Evolutionary conservation across 2,113 vertebrate species (phyloP), one percentile per base, ranked within the genome.

Genomic region (Rhynchomys soricoides): DNA sequence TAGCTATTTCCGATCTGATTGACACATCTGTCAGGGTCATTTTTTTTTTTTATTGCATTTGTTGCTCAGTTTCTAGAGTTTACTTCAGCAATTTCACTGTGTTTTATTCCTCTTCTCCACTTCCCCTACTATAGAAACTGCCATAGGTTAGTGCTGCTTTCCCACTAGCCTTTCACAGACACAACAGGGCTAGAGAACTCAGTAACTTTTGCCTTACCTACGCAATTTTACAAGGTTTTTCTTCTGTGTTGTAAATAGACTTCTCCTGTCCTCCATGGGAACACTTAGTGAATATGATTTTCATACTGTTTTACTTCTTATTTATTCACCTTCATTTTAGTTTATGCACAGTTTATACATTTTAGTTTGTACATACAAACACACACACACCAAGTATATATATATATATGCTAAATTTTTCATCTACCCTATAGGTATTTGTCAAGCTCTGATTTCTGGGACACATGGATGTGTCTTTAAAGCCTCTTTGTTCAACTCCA

Each of bases 1-100:
- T 97, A 89, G 97, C 82, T 95, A 91, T 95, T 96, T 96, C 86
- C 59, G 86, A 91, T 91, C 88, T 97, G 94, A 93, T 86, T 97
- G 97, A 96, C 93, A 91, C n/a, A 37, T 87, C 96, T 96, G 88
- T 92, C 73, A 75, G 45, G 86, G 82, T 95, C 93, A 88, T 86
- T 95, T 92, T 40, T 95, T 90, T 91, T 77, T 92, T 29, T 95
- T 93, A 86, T 86, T n/a, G 88, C 68, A 59, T 45, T 92, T 92
- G 86, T 86, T 89, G 73, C 78, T 92, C 73, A 45, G 86, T 73
- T 92, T 78, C 89, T 82, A 73, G 48, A 96, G 93, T 94, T 92
- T 92, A 73, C 88, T 91, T 90, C 21, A 45, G 90, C 73, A 78
- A 74, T 74, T 91, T 40, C 40, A 8, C 55, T 89, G 71, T 77